Evolutionary conservation across 2,888 invertebrate genomes (phyloP).

Genomic region (Leptura quadrifasciata): DNA sequence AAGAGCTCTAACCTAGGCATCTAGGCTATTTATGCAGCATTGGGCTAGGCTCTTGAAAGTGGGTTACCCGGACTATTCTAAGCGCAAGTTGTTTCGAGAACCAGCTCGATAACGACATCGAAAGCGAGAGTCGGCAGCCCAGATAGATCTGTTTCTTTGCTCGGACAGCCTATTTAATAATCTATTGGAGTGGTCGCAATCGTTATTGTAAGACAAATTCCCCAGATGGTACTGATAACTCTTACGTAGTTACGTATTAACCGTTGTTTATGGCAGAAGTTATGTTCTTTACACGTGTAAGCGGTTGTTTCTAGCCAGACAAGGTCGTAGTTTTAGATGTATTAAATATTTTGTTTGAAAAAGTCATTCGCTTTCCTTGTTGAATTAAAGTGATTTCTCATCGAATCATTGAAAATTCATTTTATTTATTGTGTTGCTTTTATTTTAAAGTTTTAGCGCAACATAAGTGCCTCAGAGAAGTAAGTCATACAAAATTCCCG

Average conservation of each 20-base stretch:
- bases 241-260: slow-evolving; percentile 24
- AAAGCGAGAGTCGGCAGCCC: slow-evolving; percentile 45
- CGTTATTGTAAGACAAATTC: slow-evolving; percentile 35
- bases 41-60: slow-evolving; percentile 47
- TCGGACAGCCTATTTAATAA: neutral
- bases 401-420: no score
- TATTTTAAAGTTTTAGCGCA: no score
- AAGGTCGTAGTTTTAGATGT: neutral
- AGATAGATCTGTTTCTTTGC: slow-evolving; percentile 29
- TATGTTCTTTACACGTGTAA: neutral
- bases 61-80: slow-evolving; percentile 51
- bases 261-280: slow-evolving; percentile 37
- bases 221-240: slow-evolving; percentile 40
- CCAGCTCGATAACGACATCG: slow-evolving; percentile 46
- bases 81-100: slow-evolving; percentile 47
- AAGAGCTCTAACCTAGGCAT: neutral
- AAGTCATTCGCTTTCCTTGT: no score
- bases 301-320: neutral
- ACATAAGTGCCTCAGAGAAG: no score
- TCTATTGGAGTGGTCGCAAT: slow-evolving; percentile 9
- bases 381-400: no score
- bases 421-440: no score
- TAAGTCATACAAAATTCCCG: no score
- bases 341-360: neutral
- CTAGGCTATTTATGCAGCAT: slow-evolving; percentile 24